Evolutionary conservation across 1,140 invertebrate species (phyloP), one percentile per base, ranked within the genome.

Genomic region (Neodiprion lecontei): DNA sequence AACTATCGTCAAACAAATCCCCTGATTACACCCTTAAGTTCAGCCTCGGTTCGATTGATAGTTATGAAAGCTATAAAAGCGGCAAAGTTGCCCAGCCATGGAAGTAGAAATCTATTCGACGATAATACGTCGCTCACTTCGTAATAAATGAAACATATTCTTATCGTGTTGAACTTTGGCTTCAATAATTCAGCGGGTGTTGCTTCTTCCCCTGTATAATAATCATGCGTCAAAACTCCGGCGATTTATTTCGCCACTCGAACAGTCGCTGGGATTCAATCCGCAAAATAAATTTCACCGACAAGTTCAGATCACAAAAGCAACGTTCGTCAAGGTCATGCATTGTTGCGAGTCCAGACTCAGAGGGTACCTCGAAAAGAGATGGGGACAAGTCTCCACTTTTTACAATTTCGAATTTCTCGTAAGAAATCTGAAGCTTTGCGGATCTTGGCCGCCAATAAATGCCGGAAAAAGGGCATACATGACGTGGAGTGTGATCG

Each of bases 381-480:
- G 21, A 47, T 11, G 7, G 3, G 21, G 12, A 7, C 11, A 23
- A 10, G 21, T 69, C 3, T 11, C 67, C 7, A 2, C 67, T 11
- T 69, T 14, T 69, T 69, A 69, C 11, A 69, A 69, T 11, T 7
- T 69, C 2, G n/a, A 12, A 21, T 47, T 69, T 69, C 17, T 47
- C 21, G 12, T 69, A 69, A 21, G 7, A 4, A 47, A 12, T 21
- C 17, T 23, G 10, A 69, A 69, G 11, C 11, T 23, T 17, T 7
- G 17, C 40, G 67, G 67, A 23, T 69, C 17, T 69, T 69, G 67
- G 67, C 67, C 67, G 4, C 40, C 67, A 47, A 21, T 69, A 5
- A 69, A 69, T 11, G 67, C 11, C 7, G 11, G 9, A 12, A 21
- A 23, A 69, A 11, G 11, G 11, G 17, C 21, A 5, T 69, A 69